Evolutionary conservation across 2,888 invertebrate genomes (phyloP), one percentile per base, ranked within the genome.

Genomic region (Apotomis turbidana): DNA sequence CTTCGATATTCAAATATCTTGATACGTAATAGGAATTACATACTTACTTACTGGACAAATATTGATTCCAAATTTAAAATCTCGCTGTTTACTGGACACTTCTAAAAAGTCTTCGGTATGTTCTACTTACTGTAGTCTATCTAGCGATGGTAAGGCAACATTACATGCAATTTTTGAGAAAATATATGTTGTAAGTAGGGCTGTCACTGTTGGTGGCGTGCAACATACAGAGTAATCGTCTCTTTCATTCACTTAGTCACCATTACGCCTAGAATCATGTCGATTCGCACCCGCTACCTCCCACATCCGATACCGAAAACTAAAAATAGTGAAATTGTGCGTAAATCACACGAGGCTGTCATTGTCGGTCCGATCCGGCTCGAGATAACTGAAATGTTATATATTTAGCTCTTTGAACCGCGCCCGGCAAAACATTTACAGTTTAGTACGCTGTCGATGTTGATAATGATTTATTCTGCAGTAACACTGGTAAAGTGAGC

Each of bases 291-390:
- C 58, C 74, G 74, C 74, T 68, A 0, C 13, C 68, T 68, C 51
- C 36, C 41, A 5, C 61, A 9, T 27, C 78, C 81, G 78, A 78
- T 46, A 63, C 77, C 78, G 49, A 41, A 6, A 49, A 61, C 79
- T 80, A 81, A 78, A 77, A 82, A 83, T 83, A 83, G 79, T 78
- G 71, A 77, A 78, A 78, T 77, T 76, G 75, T 72, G 72, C 75
- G 80, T 83, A 81, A 80, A 80, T 79, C 79, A 81, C 77, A 75
- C 75, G 44, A 68, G 66, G 64, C 75, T 76, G 79, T 78, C 77
- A 73, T 76, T 76, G 68, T 68, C 61, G 74, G 70, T 74, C 74
- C 75, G 78, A 77, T 77, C 62, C 71, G 59, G 66, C 62, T 70
- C 52, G 60, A 77, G 77, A 77, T 78, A 78, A 73, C 73, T 70